phyloP scores from a whole-genome alignment of 2,797 vertebrate species.

The Euthynnus affinis region DNA sequence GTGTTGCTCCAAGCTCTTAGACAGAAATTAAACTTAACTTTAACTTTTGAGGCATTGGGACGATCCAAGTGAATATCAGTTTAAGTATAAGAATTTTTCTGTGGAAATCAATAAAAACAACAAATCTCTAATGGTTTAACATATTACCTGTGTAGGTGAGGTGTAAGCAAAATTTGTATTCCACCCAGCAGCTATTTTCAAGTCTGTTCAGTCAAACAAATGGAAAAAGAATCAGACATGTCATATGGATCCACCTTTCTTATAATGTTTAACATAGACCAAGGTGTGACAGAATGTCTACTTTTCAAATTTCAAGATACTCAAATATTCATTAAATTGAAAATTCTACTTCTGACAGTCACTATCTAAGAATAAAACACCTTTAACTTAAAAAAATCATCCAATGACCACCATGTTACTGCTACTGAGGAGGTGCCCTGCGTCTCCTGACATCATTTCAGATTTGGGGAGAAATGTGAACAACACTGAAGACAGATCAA shows the following conservation, averaged over 20 bases:
- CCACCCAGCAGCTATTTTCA: slow-evolving; percentile 82
- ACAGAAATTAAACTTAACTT: slow-evolving; percentile 1
- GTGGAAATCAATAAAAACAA: background rate
- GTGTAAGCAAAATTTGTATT: slow-evolving; percentile 77
- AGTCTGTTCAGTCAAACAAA: slow-evolving; percentile 59
- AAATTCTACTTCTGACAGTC: background rate
- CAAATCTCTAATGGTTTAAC: background rate
- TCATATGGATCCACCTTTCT: background rate
- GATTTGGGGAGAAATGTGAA: background rate
- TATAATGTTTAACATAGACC: background rate
- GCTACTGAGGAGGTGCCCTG: background rate
- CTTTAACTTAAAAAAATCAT: background rate
- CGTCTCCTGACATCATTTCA: background rate
- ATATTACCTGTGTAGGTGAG: slow-evolving; percentile 67
- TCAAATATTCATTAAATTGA: background rate
- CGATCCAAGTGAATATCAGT: background rate
- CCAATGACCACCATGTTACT: background rate
- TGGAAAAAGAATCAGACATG: background rate
- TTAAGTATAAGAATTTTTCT: background rate
- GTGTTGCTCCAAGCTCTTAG: slow-evolving; percentile 26
- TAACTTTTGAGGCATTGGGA: background rate
- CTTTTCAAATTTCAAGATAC: background rate
- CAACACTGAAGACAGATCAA: background rate
- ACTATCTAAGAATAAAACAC: background rate
- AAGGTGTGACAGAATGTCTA: background rate